These are phyloP conservation scores for Aphaenogaster floridana DNA, from an alignment of 1,140 invertebrate species.

Conservation along the genomic window DNA sequence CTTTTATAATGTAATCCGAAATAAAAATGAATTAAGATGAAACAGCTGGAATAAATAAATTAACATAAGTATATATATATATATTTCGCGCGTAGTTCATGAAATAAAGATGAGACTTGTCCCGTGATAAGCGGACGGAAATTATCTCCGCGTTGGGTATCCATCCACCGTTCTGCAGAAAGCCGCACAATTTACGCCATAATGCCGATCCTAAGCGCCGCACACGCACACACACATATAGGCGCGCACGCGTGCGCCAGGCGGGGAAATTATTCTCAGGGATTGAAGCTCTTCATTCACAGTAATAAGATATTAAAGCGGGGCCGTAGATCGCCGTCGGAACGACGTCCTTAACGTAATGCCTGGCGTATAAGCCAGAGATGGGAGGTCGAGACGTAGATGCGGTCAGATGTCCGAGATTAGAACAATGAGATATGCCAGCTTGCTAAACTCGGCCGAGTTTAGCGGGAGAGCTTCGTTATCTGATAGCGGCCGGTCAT, in stretches of 20 bases:
- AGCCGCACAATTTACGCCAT: slow-evolving; percentile 47
- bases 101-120: slow-evolving; percentile 49
- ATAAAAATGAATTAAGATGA: slow-evolving; percentile 26
- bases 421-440: slow-evolving; percentile 75
- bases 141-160: slow-evolving; percentile 43
- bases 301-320: slow-evolving; percentile 75
- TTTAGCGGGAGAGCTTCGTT: slow-evolving; percentile 17
- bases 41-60: slow-evolving; percentile 11
- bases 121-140: slow-evolving; percentile 28
- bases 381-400: slow-evolving; percentile 53
- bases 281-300: slow-evolving; percentile 62
- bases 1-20: slow-evolving; percentile 18
- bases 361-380: slow-evolving; percentile 52
- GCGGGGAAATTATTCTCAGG: slow-evolving; percentile 42
- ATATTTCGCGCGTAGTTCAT: neutral
- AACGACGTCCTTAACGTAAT: slow-evolving; percentile 72
- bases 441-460: slow-evolving; percentile 45
- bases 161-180: slow-evolving; percentile 38
- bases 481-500: slow-evolving; percentile 43
- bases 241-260: neutral
- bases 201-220: slow-evolving; percentile 44
- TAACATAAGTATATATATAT: neutral
- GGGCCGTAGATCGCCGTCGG: slow-evolving; percentile 67
- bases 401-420: slow-evolving; percentile 71
- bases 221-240: neutral